phyloP scores from a whole-genome alignment of 2,797 vertebrate species.

The Hippopotamyrus pictus region DNA sequence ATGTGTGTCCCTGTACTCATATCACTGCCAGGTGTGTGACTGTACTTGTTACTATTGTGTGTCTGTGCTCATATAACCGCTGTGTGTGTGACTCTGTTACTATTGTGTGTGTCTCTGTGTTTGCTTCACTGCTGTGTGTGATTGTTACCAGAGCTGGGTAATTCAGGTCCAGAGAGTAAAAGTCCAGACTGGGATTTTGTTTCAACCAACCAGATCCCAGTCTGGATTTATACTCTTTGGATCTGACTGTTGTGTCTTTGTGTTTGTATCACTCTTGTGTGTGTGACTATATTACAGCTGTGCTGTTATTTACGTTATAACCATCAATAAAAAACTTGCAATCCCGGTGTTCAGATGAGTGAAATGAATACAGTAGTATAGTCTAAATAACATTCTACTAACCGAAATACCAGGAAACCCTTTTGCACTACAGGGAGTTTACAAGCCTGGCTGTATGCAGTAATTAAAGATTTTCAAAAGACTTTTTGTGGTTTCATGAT shows the following conservation, averaged over 20 bases:
- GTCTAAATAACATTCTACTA: neutral
- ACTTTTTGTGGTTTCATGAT: neutral
- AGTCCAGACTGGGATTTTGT: neutral
- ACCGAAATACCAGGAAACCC: neutral
- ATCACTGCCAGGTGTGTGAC: neutral
- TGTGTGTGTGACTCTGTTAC: neutral
- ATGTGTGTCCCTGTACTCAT: neutral
- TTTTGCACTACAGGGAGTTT: neutral
- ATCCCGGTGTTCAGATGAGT: neutral
- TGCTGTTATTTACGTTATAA: neutral
- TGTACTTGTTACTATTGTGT: neutral
- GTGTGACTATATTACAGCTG: neutral
- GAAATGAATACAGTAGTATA: neutral
- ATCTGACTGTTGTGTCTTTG: neutral
- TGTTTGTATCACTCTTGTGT: neutral
- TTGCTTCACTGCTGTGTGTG: neutral
- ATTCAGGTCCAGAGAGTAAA: neutral
- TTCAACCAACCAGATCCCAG: neutral
- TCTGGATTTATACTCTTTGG: too few species aligned
- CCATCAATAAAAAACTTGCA: neutral
- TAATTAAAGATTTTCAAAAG: neutral
- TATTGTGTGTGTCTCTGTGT: neutral
- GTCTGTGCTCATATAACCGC: neutral
- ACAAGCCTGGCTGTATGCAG: neutral
- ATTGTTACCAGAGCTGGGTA: neutral